Evolutionary conservation across 2,797 vertebrate genomes (phyloP).

Genomic region (Cynopterus sphinx): DNA sequence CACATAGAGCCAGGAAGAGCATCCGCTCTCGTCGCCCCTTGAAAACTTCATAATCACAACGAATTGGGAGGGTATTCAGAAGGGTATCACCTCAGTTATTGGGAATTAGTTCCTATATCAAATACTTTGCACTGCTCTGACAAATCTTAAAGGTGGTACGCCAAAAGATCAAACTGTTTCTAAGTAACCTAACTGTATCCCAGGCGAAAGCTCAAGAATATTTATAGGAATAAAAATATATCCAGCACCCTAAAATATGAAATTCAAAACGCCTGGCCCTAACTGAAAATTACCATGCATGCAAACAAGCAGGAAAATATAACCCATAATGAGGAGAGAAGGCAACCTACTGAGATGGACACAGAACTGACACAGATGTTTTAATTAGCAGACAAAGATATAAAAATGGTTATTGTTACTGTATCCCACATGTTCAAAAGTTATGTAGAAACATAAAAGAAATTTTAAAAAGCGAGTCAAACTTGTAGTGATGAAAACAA

Average conservation of each 20-base stretch:
- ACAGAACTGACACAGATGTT: constrained; percentile 61
- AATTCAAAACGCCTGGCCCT: constrained; percentile 37
- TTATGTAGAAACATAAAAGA: constrained; percentile 59
- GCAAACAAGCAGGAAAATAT: not conserved
- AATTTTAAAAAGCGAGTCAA: constrained; percentile 44
- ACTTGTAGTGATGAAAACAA: constrained; percentile 55
- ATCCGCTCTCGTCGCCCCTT: not conserved
- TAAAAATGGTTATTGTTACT: constrained; percentile 58
- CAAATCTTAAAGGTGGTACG: not conserved
- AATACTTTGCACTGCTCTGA: not conserved
- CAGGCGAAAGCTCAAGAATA: constrained; percentile 43
- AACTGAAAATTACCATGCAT: constrained; percentile 15
- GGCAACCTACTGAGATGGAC: not conserved
- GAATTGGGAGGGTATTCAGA: not conserved
- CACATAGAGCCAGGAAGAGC: not conserved
- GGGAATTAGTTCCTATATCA: not conserved
- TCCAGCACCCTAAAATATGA: not conserved
- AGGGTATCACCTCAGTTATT: not conserved
- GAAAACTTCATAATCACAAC: not conserved
- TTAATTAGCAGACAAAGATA: constrained; percentile 55
- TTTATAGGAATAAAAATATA: constrained; percentile 51
- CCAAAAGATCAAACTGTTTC: constrained; percentile 1
- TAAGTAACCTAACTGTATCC: not conserved
- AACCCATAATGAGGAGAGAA: constrained; percentile 1
- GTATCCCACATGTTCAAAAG: constrained; percentile 55